phyloP scores from a whole-genome alignment of 1,140 invertebrate species.

The Stegodyphus mimosarum region DNA sequence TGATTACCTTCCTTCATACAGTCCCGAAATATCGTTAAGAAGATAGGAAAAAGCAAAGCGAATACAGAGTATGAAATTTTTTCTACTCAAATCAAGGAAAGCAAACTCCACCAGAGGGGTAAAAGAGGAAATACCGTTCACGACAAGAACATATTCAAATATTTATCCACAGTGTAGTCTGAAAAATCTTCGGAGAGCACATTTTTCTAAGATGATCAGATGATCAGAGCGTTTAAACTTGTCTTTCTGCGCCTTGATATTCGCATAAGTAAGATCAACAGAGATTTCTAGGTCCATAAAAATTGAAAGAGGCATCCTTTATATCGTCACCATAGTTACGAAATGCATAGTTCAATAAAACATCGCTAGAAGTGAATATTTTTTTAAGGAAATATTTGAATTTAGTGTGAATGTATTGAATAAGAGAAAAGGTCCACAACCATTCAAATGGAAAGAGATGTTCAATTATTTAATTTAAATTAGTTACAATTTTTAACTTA shows the following conservation, averaged over 20 bases:
- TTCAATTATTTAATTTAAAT: too few relatives aligned
- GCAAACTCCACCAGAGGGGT: constrained; percentile 7
- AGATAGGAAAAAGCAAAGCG: not conserved
- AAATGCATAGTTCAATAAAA: constrained; percentile 6
- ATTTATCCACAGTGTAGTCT: constrained; percentile 11
- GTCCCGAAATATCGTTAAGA: not conserved
- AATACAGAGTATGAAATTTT: not conserved
- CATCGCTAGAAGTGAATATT: too few relatives aligned
- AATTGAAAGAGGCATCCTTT: not conserved
- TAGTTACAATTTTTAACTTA: too few relatives aligned
- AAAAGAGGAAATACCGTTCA: not conserved
- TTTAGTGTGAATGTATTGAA: too few relatives aligned
- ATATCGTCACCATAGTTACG: not conserved
- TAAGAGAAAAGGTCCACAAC: too few relatives aligned
- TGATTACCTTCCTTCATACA: constrained; percentile 8
- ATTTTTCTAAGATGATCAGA: not conserved
- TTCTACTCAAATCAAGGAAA: constrained; percentile 27
- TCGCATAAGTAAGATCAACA: constrained; percentile 35
- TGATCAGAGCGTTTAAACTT: constrained; percentile 1
- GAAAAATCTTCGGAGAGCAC: not conserved
- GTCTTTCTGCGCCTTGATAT: constrained; percentile 1
- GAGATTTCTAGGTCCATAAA: not conserved
- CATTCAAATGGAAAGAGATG: too few relatives aligned
- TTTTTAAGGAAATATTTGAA: too few relatives aligned
- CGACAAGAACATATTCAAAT: constrained; percentile 31